Evolutionary conservation across 1,140 invertebrate genomes (phyloP).

Genomic region (Lanistes nyassanus): DNA sequence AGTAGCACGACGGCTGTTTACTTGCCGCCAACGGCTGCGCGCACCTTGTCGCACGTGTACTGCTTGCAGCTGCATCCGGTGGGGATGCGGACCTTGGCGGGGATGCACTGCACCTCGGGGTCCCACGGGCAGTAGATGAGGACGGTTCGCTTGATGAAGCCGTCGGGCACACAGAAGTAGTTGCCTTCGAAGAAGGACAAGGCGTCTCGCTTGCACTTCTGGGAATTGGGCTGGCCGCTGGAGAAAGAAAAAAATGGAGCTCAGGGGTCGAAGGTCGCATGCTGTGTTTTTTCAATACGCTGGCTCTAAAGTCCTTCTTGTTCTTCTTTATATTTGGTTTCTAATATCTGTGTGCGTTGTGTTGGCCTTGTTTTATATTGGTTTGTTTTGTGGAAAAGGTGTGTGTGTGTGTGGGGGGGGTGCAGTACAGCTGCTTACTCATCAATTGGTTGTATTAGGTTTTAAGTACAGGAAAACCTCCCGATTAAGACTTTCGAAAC

Average conservation of each 20-base stretch:
- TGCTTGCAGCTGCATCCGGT: conserved; percentile 32
- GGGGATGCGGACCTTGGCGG: conserved; percentile 20
- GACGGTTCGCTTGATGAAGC: conserved; percentile 19
- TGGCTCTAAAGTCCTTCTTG: conserved; percentile 3
- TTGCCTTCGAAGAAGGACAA: conserved; percentile 19
- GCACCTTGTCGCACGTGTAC: conserved; percentile 28
- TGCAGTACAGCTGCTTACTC: neutral
- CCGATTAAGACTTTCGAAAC: too few relatives aligned
- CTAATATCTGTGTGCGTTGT: neutral
- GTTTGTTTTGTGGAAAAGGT: neutral
- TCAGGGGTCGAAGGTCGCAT: neutral
- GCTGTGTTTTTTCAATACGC: too few relatives aligned
- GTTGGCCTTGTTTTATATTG: neutral
- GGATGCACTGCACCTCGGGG: conserved; percentile 19
- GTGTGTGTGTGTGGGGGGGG: conserved; percentile 10
- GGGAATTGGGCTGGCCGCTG: conserved; percentile 13
- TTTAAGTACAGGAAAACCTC: neutral
- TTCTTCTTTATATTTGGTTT: neutral
- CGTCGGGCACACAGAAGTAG: conserved; percentile 31
- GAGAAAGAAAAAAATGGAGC: neutral
- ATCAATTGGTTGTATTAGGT: neutral
- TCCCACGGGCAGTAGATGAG: conserved; percentile 29
- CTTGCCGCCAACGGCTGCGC: conserved; percentile 21
- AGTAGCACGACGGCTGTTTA: too few relatives aligned
- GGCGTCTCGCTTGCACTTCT: conserved; percentile 10